Evolutionary conservation across 1,140 invertebrate species (phyloP).

Genomic region (Brachionus paranguensis): DNA sequence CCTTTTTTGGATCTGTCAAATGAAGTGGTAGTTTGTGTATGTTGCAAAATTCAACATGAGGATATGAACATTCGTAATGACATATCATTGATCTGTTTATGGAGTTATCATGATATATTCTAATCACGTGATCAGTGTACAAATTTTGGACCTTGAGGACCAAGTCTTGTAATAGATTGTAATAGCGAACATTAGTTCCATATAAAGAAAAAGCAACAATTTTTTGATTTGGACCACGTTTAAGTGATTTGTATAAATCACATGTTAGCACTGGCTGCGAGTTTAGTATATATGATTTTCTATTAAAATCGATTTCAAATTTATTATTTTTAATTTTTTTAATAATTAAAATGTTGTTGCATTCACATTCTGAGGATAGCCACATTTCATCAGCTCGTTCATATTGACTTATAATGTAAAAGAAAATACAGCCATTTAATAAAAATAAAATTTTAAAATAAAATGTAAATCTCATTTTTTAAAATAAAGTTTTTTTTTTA

Average conservation of each 20-base stretch:
- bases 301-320: not conserved
- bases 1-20: not conserved
- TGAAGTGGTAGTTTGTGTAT: not conserved
- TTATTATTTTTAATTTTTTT: too few species aligned
- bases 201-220: not conserved
- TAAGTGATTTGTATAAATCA: not conserved
- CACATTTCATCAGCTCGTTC: too few species aligned
- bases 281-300: not conserved
- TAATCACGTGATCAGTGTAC: not conserved
- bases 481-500: too few species aligned
- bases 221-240: conserved; percentile 27
- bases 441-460: too few species aligned
- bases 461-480: too few species aligned
- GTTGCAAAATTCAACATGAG: not conserved
- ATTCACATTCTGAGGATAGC: too few species aligned
- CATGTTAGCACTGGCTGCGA: not conserved
- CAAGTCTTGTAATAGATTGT: not conserved
- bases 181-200: not conserved
- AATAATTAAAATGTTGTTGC: too few species aligned
- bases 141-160: not conserved
- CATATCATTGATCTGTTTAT: not conserved
- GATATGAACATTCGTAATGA: not conserved
- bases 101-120: not conserved
- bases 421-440: too few species aligned
- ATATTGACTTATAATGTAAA: too few species aligned